These are phyloP conservation scores for Ectemnius cavifrons DNA, from an alignment of 2,888 invertebrate species.

Conservation along the genomic window DNA sequence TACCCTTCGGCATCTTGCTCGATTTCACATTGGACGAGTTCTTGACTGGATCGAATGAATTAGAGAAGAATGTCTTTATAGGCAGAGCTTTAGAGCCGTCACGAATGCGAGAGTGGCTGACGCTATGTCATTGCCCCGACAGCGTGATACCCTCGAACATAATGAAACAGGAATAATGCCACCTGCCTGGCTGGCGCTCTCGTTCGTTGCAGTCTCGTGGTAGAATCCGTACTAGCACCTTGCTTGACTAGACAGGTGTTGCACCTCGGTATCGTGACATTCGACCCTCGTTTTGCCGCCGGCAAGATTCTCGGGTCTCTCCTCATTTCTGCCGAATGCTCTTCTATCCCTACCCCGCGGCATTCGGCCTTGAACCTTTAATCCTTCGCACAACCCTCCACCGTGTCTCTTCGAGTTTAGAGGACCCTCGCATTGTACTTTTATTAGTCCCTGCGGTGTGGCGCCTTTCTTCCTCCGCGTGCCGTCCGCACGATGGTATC, in stretches of 20 bases:
- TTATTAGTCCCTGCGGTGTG: slow-evolving; percentile 38
- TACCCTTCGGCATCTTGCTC: no score
- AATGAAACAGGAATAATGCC: slow-evolving; percentile 64
- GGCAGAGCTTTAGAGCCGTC: background rate
- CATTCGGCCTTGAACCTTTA: slow-evolving; percentile 57
- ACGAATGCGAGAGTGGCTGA: slow-evolving; percentile 7
- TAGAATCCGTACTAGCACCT: slow-evolving; percentile 18
- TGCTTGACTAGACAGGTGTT: slow-evolving; percentile 37
- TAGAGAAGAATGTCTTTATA: slow-evolving; percentile 14
- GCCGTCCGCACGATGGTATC: slow-evolving; percentile 33
- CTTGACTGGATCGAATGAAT: background rate
- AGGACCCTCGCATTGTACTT: slow-evolving; percentile 38
- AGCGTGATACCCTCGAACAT: slow-evolving; percentile 2
- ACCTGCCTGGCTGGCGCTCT: slow-evolving; percentile 55
- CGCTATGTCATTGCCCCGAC: no score
- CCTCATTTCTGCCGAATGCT: slow-evolving; percentile 27
- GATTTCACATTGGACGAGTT: background rate
- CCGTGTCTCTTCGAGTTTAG: slow-evolving; percentile 20
- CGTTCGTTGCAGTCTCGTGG: slow-evolving; percentile 52
- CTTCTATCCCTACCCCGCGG: slow-evolving; percentile 7
- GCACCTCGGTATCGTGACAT: slow-evolving; percentile 20
- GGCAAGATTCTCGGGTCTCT: slow-evolving; percentile 27
- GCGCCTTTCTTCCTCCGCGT: slow-evolving; percentile 32
- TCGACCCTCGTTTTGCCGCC: slow-evolving; percentile 44
- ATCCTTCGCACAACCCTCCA: slow-evolving; percentile 40